Conservation (phyloP, 2,797 vertebrate genomes). For the Enteromius mattozi region DNA sequence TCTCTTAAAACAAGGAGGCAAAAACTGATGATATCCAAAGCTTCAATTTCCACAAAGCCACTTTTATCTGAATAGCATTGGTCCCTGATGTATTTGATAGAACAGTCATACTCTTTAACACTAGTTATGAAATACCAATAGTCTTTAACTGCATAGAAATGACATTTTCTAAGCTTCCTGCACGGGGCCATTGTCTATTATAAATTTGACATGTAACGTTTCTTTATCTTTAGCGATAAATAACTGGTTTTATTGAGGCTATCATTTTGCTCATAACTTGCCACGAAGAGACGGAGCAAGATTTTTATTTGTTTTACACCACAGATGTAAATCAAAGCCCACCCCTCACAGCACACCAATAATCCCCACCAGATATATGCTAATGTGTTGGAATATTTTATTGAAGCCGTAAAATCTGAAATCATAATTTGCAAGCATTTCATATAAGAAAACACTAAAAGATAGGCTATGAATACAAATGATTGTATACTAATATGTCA, state of each 20-base stretch:
- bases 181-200: conserved; percentile 20
- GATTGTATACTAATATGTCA: conserved; percentile 68
- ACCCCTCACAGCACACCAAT: conserved; percentile 64
- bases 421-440: conserved; percentile 81
- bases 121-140: conserved; percentile 2
- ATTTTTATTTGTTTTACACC: conserved; percentile 74
- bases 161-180: background rate
- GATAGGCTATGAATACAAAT: conserved; percentile 80
- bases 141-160: conserved; percentile 22
- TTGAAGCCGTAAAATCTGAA: conserved; percentile 81
- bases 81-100: background rate
- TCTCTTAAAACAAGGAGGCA: background rate
- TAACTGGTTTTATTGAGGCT: conserved; percentile 78
- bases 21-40: background rate
- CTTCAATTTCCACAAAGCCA: background rate
- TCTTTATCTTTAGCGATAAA: conserved; percentile 74
- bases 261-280: conserved; percentile 74
- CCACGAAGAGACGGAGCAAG: conserved; percentile 71
- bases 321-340: conserved; percentile 79
- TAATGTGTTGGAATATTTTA: conserved; percentile 83
- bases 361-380: conserved; percentile 77
- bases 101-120: background rate
- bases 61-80: background rate
- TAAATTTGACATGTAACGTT: conserved; percentile 57
- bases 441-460: conserved; percentile 78